Evolutionary conservation across 1,140 invertebrate species (phyloP), one percentile per base, ranked within the genome.

Genomic region (Magallana angulata): DNA sequence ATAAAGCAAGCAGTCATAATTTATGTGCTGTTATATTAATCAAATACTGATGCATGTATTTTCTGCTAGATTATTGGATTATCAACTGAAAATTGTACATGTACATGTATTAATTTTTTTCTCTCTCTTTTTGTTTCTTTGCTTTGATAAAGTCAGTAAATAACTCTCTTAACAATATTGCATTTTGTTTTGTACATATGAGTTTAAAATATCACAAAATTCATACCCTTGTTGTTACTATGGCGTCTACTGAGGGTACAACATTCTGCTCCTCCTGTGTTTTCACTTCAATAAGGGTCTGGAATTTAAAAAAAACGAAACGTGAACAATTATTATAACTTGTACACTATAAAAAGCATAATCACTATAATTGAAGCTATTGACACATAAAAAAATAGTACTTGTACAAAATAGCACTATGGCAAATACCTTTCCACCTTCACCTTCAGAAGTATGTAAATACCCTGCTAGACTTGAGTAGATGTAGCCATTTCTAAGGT

Each of bases 401-500:
- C 30, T n/a, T 12, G 12, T 81, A 81, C 30, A 12, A 9, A 12
- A 14, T 30, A n/a, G 12, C 1, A 48, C 36, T 62, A 57, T 56
- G 68, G 5, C 18, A 58, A 36, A 0, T 85, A 85, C 76, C 81
- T 88, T 85, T 62, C 90, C 90, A 57, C 89, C 90, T 36, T 91
- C 87, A 59, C 24, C 36, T 76, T 76, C 24, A 76, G 68, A 76
- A 36, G 68, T 82, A 9, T 82, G 81, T n/a, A 98, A 96, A 85
- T 96, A 94, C 18, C 98, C 98, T 60, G 97, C 97, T 88, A 98
- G 95, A 91, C 96, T 97, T 1, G 98, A 96, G 94, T 97, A 98
- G 91, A 98, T 97, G 91, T 98, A 98, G 48, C 97, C 97, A 93
- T 97, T 96, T 87, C 97, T 95, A 93, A 97, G 96, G 92, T 98